These are phyloP conservation scores for Acridotheres tristis DNA, from an alignment of 2,797 vertebrate genomes.

Conservation along the genomic window DNA sequence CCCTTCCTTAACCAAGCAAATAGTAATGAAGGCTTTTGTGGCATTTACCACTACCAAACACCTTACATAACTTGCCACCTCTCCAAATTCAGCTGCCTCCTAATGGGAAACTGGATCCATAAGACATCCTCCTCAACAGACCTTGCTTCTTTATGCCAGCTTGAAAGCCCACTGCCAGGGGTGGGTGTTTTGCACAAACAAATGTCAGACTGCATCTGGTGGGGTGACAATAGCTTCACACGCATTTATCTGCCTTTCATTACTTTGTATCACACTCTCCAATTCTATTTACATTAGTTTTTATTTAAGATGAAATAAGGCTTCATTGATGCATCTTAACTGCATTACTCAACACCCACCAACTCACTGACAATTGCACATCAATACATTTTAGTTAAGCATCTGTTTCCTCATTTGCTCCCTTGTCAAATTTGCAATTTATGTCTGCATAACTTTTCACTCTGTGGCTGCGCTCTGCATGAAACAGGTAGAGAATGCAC, in stretches of 20 bases:
- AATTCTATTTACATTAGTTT: conserved; percentile 30
- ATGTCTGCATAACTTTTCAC: conserved; percentile 82
- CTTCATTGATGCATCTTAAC: conserved; percentile 40
- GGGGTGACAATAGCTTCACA: neutral
- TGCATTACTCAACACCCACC: conserved; percentile 47
- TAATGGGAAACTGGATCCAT: neutral
- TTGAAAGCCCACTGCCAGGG: neutral
- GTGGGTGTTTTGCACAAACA: neutral
- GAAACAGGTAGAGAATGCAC: conserved; percentile 74
- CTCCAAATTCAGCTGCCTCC: neutral
- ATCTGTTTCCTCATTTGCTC: conserved; percentile 74
- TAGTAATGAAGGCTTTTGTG: neutral
- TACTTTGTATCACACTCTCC: conserved; percentile 10
- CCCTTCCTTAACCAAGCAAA: neutral
- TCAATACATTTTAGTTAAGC: conserved; percentile 62
- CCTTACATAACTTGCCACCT: neutral
- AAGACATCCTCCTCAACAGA: neutral
- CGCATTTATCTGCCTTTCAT: neutral
- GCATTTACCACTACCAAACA: neutral
- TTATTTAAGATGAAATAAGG: conserved; percentile 31
- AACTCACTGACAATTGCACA: conserved; percentile 66
- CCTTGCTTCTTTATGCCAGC: neutral
- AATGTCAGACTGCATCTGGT: neutral
- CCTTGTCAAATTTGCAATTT: conserved; percentile 77
- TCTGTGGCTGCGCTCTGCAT: conserved; percentile 62